Evolutionary conservation across 2,113 vertebrate genomes (phyloP), one percentile per base, ranked within the genome.

Genomic region (Colistium nudipinnis): DNA sequence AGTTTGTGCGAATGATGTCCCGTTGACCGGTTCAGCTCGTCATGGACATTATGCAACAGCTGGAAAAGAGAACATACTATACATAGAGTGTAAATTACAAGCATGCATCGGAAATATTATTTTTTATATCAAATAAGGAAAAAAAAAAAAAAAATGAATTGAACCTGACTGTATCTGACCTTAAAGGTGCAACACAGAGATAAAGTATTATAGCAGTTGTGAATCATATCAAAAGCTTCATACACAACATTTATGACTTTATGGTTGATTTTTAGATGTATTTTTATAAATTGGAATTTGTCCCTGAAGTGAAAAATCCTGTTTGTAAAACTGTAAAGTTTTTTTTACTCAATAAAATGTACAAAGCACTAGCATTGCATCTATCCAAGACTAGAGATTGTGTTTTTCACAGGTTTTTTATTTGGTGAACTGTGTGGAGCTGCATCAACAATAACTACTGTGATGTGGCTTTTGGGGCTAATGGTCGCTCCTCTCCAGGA

Each of bases 1-100:
- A 94, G 81, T 94, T 94, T 86, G 93, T 94, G 60, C 82, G 92
- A 38, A 94, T 94, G 93, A 94, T 94, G 93, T 93, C 93, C n/a
- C 92, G 91, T 62, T 94, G 89, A 94, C 16, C 9, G 1, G 17
- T 8, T 49, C 36, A 63, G 59, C 57, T 52, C 45, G 11, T 24
- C 39, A 22, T 44, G 30, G 31, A 62, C 36, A 27, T 62, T 53
- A 78, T n/a, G 53, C 36, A 70, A 70, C 61, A 44, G 30, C 64
- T 71, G 47, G 54, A 76, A 41, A 62, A 61, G 36, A 44, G 22
- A 65, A 44, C 57, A 51, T 25, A 55, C 14, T 39, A 36, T 43
- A 35, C 10, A 5, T 53, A 60, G 55, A 67, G 78, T 67, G 71
- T 16, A 62, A 41, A 24, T 63, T 1, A 19, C 47, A 51, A 82